Evolutionary conservation across 1,140 invertebrate species (phyloP), one percentile per base, ranked within the genome.

Genomic region (Heterodera schachtii): DNA sequence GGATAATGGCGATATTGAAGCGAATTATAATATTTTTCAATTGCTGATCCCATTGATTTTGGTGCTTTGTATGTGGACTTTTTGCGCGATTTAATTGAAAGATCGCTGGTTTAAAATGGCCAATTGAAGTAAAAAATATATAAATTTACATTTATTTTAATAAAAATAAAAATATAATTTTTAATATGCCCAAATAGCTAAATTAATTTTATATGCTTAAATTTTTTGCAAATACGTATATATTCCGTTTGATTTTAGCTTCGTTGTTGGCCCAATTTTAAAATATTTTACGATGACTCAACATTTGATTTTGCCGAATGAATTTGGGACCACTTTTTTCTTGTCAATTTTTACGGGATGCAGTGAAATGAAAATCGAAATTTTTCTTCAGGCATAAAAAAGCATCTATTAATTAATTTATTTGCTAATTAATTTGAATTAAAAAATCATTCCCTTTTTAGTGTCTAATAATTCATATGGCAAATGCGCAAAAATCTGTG

Each of bases 291-390:
- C 60, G n/a, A n/a, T 57, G 44, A 44, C n/a, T 13, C 41, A 46
- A 19, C 41, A 47, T 21, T 78, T 57, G 76, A 78, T 69, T 69
- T 9, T 21, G 16, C 76, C 64, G 8, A 78, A 78, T n/a, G 60
- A 78, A 60, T 69, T 69, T 78, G 69, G 43, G 64, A 78, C 49
- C 13, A 66, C 47, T 31, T 78, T 78, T 41, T 78, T 78, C 13
- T 6, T 78, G 19, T 67, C 76, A 5, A 78, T 57, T 44, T 57
- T 78, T 47, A 52, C 64, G 13, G 76, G 69, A 66, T 57, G 44
- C 21, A 16, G 49, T 31, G 76, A 78, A 19, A 52, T 46, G 11
- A 57, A 66, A 21, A n/a, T 78, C 11, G 76, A 78, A 31, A n/a
- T 60, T 31, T 78, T 78, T 43, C n/a, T 78, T 7, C 76, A 78